Evolutionary conservation across 2,888 invertebrate genomes (phyloP), one percentile per base, ranked within the genome.

Genomic region (Sarcophaga caerulescens): DNA sequence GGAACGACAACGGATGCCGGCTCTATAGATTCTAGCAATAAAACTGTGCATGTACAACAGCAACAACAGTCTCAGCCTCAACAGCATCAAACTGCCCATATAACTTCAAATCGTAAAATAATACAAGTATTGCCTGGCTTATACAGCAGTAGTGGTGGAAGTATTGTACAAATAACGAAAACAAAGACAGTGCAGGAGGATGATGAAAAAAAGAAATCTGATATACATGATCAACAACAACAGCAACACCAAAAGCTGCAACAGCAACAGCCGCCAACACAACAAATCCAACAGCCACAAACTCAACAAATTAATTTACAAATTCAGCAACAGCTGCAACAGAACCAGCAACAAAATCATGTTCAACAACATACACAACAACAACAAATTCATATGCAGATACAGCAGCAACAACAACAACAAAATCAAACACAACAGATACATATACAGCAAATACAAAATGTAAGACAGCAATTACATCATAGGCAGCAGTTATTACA

Each of bases 61-160:
- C 23, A 77, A 11, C 80, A 85, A 47, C 78, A 80, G 25, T 17
- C 84, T n/a, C 84, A 79, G 52, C 77, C 52, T 14, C 52, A 75
- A 57, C 78, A 75, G 12, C 83, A 73, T 14, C 52, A 76, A 69
- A 78, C 79, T 70, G 19, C 84, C 3, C 74, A 81, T 86, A 66
- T 86, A 65, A 78, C 84, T 4, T 78, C 81, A 65, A 86, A 86
- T 47, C 86, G 86, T 78, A 86, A 86, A 81, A 86, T 86, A 23
- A 85, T 86, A 52, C 81, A 86, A 21, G 86, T 86, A 35, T 63
- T 86, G 4, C 86, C 86, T 4, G 83, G 83, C 17, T 84, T 86
- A 12, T 86, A 84, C 5, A 86, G 86, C 47, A 86, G 85, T 25
- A 86, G 86, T 57, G 86, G 84, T 35, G 86, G 86, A 21, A 86